Evolutionary conservation across 2,797 vertebrate genomes (phyloP).

Genomic region (Anisognathus igniventris): DNA sequence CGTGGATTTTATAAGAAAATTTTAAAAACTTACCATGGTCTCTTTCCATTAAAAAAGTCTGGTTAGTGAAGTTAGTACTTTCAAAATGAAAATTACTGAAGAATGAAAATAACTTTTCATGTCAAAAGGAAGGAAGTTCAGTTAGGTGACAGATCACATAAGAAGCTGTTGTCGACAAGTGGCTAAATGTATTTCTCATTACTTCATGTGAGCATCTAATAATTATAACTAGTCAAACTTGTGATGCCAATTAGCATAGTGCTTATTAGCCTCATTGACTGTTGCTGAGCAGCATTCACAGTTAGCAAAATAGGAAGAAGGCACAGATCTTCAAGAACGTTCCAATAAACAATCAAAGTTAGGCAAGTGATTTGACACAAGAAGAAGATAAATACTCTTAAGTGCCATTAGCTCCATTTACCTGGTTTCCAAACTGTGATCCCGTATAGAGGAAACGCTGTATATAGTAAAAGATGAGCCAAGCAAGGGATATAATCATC

Average conservation of each 20-base stretch:
- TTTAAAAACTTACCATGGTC: neutral
- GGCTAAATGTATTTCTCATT: neutral
- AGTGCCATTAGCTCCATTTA: slow-evolving; percentile 43
- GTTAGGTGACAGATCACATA: neutral
- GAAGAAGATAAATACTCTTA: neutral
- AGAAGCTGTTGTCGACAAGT: neutral
- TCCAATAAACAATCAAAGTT: neutral
- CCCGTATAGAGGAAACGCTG: slow-evolving; percentile 80
- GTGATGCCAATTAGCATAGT: neutral
- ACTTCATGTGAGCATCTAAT: neutral
- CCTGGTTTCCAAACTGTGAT: slow-evolving; percentile 79
- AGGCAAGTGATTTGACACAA: neutral
- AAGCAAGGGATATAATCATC: slow-evolving; percentile 81
- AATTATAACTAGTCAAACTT: slow-evolving; percentile 11
- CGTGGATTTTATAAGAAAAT: neutral
- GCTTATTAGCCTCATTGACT: neutral
- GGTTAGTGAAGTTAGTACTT: neutral
- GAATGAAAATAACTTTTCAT: neutral
- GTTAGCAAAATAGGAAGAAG: neutral
- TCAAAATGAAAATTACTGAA: neutral
- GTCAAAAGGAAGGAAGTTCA: slow-evolving; percentile 1
- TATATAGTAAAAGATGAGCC: slow-evolving; percentile 82
- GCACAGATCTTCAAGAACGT: neutral
- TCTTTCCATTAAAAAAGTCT: neutral
- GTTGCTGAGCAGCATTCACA: neutral